A percentile compares a stretch with the other conserved stretches of the same genome.
These are phyloP conservation scores for Noctuana brunneofusca DNA, from an alignment of 2,888 invertebrate species.

Conservation along the genomic window DNA sequence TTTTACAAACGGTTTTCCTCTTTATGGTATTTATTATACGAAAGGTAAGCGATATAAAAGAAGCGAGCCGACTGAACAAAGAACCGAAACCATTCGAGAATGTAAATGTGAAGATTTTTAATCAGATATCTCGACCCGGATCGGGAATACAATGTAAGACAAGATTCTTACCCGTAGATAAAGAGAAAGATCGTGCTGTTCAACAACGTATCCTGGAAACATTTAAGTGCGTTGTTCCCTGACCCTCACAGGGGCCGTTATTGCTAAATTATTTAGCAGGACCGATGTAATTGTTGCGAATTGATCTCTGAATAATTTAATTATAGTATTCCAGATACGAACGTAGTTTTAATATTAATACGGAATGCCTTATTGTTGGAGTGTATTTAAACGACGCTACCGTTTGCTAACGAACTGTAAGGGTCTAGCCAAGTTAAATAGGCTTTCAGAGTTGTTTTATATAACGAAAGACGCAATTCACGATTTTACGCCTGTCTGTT, in stretches of 20 bases:
- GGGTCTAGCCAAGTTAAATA: too few relatives aligned
- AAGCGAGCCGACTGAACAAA: slow-evolving; percentile 30
- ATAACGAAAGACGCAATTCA: too few relatives aligned
- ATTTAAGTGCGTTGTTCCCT: slow-evolving; percentile 62
- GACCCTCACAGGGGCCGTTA: slow-evolving; percentile 74
- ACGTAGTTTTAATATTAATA: neutral
- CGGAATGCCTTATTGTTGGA: neutral
- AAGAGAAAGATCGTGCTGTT: slow-evolving; percentile 54
- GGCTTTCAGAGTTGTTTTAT: too few relatives aligned
- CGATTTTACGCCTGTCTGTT: too few relatives aligned
- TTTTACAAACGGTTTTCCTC: slow-evolving; percentile 24
- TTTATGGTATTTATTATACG: slow-evolving; percentile 31
- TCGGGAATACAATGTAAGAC: slow-evolving; percentile 33
- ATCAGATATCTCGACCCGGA: slow-evolving; percentile 34
- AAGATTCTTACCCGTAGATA: slow-evolving; percentile 42
- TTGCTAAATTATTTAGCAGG: slow-evolving; percentile 76
- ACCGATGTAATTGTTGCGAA: slow-evolving; percentile 68
- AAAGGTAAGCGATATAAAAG: slow-evolving; percentile 32
- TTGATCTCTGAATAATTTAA: slow-evolving; percentile 80
- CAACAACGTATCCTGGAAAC: slow-evolving; percentile 60
- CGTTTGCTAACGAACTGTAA: too few relatives aligned
- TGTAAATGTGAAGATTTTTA: slow-evolving; percentile 35
- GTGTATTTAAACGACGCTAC: too few relatives aligned
- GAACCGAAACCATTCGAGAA: slow-evolving; percentile 34
- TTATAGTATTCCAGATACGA: slow-evolving; percentile 37